Evolutionary conservation across 2,113 vertebrate species (phyloP).

Genomic region (Cnemophilus loriae): DNA sequence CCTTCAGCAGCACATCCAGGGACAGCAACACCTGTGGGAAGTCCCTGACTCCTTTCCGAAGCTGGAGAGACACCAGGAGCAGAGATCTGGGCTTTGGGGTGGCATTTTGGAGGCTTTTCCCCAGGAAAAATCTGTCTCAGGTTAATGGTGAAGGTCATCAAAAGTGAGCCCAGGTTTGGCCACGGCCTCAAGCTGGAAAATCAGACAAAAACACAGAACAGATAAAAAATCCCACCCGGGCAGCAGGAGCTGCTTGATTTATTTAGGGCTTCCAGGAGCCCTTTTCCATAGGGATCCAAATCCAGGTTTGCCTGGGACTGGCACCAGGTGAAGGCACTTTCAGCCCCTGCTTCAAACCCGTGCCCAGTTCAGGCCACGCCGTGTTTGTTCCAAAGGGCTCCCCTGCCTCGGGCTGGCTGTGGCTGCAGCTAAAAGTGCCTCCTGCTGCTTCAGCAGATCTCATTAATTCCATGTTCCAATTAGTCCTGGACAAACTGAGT

Average conservation of each 20-base stretch:
- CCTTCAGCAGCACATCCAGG: neutral
- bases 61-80: neutral
- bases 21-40: neutral
- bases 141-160: neutral
- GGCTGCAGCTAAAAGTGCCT: neutral
- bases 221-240: neutral
- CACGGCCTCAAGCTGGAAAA: neutral
- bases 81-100: neutral
- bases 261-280: neutral
- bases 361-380: rapidly evolving
- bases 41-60: neutral
- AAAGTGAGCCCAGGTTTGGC: neutral
- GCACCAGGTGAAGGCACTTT: neutral
- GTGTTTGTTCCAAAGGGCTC: neutral
- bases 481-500: neutral
- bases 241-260: neutral
- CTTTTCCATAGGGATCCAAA: neutral
- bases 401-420: neutral
- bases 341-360: rapidly evolving
- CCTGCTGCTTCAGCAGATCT: neutral
- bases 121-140: neutral
- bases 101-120: neutral
- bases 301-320: neutral
- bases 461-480: neutral
- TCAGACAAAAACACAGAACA: neutral